Base-by-base conservation (phyloP, 2,797 vertebrate genomes). In the Anguilla anguilla region DNA sequence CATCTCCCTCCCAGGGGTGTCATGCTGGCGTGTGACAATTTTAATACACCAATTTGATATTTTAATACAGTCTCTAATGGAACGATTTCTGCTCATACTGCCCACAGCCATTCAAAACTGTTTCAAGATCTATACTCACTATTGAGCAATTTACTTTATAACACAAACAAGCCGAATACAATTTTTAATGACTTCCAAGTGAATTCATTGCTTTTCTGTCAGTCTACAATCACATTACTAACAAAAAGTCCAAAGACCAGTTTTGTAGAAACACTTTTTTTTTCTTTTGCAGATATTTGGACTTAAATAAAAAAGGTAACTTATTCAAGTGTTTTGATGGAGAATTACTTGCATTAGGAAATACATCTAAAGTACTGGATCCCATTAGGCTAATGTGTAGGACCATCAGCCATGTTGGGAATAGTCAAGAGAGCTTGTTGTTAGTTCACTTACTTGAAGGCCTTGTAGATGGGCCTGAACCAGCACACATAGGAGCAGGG, bases 401-500 rank as follows among this genome's bases (percentile, higher is more conserved):
- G 35, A 6, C 35, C 74, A 79, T 79, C 15, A 35, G 35, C 15
- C 74, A 46, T 46, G 35, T 43, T 9, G 19, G 74, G 22, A 55
- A 57, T 51, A 5, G 2, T 2, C 1, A 11, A 17, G 61, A 83
- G 46, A 87, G 57, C 35, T 39, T 53, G 35, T 72, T 22, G 46
- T 17, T 51, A 61, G 67, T 2, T 10, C 39, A 93, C 95, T 94
- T 67, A 98, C 98, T 98, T 95, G 89, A 99, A 98, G 83, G 98
- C 98, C 95, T 99, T 99, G 96, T 99, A 99, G 2, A 95, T 97
- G 0, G 98, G 97, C 89, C 98, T 96, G 95, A 99, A 99, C 98
- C 98, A 99, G 94, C 98, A 99, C 85, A 96, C 64, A 7, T 98
- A 99, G 86, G 97, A 92, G n/a, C 98, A 98, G 11, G 98, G 98